Evolutionary conservation across 2,797 vertebrate genomes (phyloP).

Genomic region (Sylvilagus floridanus): DNA sequence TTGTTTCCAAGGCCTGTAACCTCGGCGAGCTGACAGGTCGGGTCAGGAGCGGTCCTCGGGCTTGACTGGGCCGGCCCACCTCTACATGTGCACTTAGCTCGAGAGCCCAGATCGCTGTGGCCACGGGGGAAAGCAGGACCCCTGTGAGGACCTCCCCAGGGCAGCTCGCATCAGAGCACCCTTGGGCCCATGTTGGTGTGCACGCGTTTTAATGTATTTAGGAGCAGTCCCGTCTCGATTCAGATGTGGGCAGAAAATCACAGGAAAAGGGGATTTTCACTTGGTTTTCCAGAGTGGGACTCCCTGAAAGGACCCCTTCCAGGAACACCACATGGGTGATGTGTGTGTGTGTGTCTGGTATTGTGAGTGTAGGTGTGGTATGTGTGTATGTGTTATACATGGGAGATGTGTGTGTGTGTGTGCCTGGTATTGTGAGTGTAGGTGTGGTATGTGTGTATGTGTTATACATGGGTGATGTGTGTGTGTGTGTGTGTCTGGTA

Average conservation of each 20-base stretch:
- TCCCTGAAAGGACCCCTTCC: neutral
- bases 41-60: neutral
- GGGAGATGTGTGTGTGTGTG: too few species aligned
- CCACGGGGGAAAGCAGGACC: neutral
- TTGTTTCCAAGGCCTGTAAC: constrained; percentile 4
- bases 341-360: neutral
- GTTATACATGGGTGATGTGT: too few species aligned
- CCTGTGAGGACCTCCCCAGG: neutral
- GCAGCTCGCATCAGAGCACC: neutral
- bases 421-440: too few species aligned
- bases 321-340: neutral
- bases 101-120: neutral
- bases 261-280: neutral
- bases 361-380: neutral
- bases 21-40: neutral
- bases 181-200: neutral
- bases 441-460: too few species aligned
- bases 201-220: neutral
- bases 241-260: neutral
- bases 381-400: neutral
- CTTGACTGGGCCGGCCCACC: neutral
- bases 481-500: too few species aligned
- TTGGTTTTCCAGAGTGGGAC: neutral
- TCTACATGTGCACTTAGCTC: neutral
- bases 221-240: neutral